Base-by-base conservation (phyloP, 2,888 invertebrate genomes). In the Notodonta ziczac region DNA sequence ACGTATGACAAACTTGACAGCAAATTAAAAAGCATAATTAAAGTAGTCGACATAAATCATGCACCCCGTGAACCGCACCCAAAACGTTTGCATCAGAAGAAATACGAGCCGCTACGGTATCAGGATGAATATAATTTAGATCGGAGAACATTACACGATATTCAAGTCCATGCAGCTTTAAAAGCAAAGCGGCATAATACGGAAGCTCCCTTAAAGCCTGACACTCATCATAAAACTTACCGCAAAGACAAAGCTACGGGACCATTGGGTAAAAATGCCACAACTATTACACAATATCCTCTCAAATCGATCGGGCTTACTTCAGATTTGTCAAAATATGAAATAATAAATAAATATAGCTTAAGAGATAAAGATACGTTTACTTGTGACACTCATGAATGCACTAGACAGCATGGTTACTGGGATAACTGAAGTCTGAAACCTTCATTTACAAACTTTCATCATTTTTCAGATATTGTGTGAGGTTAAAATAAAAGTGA, bases 1-100 rank as follows among this genome's bases (percentile, higher is more conserved):
- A 84, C 85, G 12, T 91, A 91, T 61, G 87, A 89, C 46, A 78
- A 61, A 35, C 79, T 90, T 14, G 75, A 87, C 16, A 69, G 53
- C 39, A 87, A 90, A 67, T 64, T 91, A 0, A 76, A 74, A 57
- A 71, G 68, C 44, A 59, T 89, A 56, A 62, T 71, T 35, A 68
- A 69, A 24, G 57, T 68, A 9, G 58, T 70, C 5, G 69, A 76
- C 6, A n/a, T 14, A 40, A 40, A 55, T 40, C 10, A 42, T 35
- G 9, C n/a, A 9, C 24, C 42, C 8, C 14, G 13, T 6, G 6
- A 55, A 42, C 42, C 4, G 7, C 40, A 35, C 13, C 14, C 5
- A 14, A 55, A 55, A 40, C 55, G 35, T 5, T 35, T 32, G 10
- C 52, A 48, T 0, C 59, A 58, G n/a, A 61, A 59, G 48, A 56